Evolutionary conservation across 2,113 vertebrate species (phyloP).

Genomic region (Calyptommatus sinebrachiatus): DNA sequence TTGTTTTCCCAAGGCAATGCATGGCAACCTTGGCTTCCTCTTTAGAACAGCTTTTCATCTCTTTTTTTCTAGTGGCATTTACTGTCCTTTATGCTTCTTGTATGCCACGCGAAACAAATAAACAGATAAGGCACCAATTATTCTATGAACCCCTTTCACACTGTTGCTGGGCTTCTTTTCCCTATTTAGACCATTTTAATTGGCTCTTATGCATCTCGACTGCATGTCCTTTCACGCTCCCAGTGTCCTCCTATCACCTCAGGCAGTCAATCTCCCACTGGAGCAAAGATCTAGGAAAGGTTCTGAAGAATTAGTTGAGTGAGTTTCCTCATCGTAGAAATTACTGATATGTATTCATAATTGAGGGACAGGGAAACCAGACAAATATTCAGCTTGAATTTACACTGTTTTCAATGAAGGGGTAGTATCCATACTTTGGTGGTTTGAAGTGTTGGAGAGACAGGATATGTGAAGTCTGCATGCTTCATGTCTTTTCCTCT

Average conservation of each 20-base stretch:
- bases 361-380: constrained; percentile 17
- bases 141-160: not conserved
- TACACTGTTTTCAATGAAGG: not conserved
- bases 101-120: not conserved
- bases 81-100: not conserved
- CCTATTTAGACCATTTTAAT: not conserved
- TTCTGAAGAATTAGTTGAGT: constrained; percentile 26
- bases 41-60: not conserved
- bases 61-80: not conserved
- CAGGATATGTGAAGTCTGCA: no score
- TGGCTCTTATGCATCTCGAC: not conserved
- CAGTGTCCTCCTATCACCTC: not conserved
- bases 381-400: constrained; percentile 30
- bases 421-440: no score
- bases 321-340: constrained; percentile 35
- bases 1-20: not conserved
- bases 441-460: no score
- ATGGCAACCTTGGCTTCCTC: not conserved
- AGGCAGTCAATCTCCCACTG: constrained; percentile 5
- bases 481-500: no score
- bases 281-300: constrained; percentile 3
- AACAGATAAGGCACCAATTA: not conserved
- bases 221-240: constrained; percentile 8
- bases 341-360: constrained; percentile 33
- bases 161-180: not conserved